Conservation (phyloP, 2,888 invertebrate genomes). For the Exocentrus adspersus region DNA sequence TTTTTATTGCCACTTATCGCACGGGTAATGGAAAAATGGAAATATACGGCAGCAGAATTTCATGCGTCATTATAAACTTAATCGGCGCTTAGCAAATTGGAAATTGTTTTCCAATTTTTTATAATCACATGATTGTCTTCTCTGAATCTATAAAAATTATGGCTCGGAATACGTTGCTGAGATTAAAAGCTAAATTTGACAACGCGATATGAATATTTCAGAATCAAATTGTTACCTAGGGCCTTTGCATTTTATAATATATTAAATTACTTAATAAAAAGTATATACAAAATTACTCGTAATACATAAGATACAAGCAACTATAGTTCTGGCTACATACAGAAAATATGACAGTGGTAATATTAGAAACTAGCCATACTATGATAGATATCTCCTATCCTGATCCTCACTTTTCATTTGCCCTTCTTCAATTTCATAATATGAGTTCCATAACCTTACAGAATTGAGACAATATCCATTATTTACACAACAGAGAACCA, state of each 20-base stretch:
- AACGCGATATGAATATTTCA: conserved; percentile 1
- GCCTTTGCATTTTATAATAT: neutral
- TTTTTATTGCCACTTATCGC: conserved; percentile 34
- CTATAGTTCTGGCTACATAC: too few species aligned
- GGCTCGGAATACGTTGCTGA: neutral
- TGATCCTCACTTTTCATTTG: too few species aligned
- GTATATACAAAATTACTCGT: too few species aligned
- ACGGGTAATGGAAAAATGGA: conserved; percentile 36
- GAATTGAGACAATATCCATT: too few species aligned
- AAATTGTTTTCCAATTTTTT: conserved; percentile 7
- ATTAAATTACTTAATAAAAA: neutral
- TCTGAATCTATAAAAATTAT: neutral
- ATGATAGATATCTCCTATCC: too few species aligned
- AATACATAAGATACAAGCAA: too few species aligned
- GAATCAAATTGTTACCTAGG: neutral
- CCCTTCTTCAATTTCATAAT: too few species aligned
- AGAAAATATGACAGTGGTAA: too few species aligned
- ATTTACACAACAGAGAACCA: neutral
- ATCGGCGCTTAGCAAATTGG: conserved; percentile 20
- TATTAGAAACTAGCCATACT: too few species aligned
- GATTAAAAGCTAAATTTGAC: neutral
- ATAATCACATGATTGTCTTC: conserved; percentile 1
- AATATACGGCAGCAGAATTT: conserved; percentile 25
- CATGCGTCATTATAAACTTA: conserved; percentile 3
- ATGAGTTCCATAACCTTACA: too few species aligned